Percentiles rank a stretch among this genome's conserved stretches.
Evolutionary conservation across 2,888 invertebrate genomes (phyloP).

Genomic region (Hirtodrosophila alboralis): DNA sequence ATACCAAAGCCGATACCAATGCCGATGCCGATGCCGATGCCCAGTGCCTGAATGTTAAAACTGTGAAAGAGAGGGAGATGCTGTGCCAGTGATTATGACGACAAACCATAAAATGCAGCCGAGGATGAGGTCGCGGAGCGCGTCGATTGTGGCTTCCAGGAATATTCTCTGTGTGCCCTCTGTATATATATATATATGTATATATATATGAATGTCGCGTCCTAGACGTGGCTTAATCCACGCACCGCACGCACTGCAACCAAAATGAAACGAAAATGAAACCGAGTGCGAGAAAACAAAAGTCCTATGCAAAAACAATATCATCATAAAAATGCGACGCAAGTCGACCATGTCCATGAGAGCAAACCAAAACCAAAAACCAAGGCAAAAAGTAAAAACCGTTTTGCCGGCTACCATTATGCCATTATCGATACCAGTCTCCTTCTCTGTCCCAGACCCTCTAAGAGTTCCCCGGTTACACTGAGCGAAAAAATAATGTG

Average conservation of each 20-base stretch:
- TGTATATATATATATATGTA: too few species aligned
- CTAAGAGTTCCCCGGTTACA: too few species aligned
- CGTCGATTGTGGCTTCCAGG: constrained; percentile 60
- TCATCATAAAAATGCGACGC: constrained; percentile 68
- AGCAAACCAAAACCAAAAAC: constrained; percentile 22
- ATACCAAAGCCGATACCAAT: background rate
- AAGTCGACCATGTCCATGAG: constrained; percentile 64
- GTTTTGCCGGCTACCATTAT: constrained; percentile 3
- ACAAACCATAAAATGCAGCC: constrained; percentile 73
- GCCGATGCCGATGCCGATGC: background rate
- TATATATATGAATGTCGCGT: too few species aligned
- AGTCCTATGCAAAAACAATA: constrained; percentile 63
- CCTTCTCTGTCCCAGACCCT: background rate
- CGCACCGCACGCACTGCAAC: constrained; percentile 51
- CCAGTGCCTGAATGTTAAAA: background rate
- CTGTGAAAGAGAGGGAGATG: constrained; percentile 33
- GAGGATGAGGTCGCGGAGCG: constrained; percentile 53
- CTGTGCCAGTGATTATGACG: constrained; percentile 73
- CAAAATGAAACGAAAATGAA: constrained; percentile 26
- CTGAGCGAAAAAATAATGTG: too few species aligned
- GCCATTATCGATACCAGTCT: background rate
- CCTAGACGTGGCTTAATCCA: constrained; percentile 70
- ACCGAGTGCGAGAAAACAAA: constrained; percentile 36
- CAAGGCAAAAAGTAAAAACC: constrained; percentile 12
- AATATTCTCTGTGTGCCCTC: constrained; percentile 21